These are phyloP conservation scores for Cabera pusaria DNA, from an alignment of 2,888 invertebrate genomes.

Conservation along the genomic window DNA sequence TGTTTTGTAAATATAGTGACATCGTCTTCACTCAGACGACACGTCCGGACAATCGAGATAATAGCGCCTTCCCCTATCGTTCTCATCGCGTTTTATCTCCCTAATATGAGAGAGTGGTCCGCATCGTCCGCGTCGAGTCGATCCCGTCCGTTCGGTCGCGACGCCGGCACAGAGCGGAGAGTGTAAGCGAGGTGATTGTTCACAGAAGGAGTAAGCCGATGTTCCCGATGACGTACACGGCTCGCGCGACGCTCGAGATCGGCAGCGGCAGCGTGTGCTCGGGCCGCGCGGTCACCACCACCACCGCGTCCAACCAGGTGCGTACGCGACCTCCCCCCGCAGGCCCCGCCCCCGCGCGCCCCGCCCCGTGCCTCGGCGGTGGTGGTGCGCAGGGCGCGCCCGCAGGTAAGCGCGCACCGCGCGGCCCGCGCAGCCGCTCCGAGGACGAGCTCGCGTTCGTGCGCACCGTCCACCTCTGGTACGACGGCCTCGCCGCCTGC, in stretches of 20 bases:
- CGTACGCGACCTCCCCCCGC: conserved; percentile 47
- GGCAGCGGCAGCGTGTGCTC: conserved; percentile 76
- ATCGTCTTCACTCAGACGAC: no score
- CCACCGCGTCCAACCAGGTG: conserved; percentile 80
- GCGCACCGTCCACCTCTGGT: conserved; percentile 46
- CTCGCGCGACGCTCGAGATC: conserved; percentile 79
- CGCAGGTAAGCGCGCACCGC: conserved; percentile 44
- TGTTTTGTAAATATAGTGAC: neutral
- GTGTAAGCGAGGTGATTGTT: conserved; percentile 38
- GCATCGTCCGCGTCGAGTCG: no score
- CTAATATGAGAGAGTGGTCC: no score
- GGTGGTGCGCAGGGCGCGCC: conserved; percentile 36
- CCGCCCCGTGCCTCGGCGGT: conserved; percentile 14
- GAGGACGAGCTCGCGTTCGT: conserved; percentile 18
- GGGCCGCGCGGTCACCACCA: conserved; percentile 80
- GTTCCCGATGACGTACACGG: conserved; percentile 79
- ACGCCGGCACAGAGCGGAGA: conserved; percentile 2
- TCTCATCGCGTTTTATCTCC: no score
- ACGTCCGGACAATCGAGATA: no score
- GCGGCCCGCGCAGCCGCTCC: conserved; percentile 1
- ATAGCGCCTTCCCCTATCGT: no score
- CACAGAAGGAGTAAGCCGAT: conserved; percentile 72
- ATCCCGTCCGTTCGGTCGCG: no score
- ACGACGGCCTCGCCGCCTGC: conserved; percentile 42
- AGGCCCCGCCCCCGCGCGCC: conserved; percentile 9